Percentiles rank a stretch among this genome's conserved stretches.
Evolutionary conservation across 2,113 vertebrate species (phyloP).

Genomic region (Mesitornis unicolor): DNA sequence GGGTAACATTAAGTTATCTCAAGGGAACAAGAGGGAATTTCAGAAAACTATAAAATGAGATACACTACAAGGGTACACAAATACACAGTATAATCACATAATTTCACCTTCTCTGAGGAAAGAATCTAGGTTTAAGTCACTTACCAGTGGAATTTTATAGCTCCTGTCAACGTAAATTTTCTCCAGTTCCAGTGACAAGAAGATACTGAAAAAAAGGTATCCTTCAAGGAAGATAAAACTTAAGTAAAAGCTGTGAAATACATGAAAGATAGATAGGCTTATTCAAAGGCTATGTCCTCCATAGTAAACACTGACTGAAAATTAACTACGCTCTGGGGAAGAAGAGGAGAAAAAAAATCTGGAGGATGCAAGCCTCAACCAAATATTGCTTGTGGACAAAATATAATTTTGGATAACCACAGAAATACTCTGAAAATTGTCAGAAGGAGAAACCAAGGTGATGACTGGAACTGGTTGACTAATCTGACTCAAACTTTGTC

Average conservation of each 20-base stretch:
- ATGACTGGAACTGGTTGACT: neutral
- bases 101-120: slow-evolving; percentile 2
- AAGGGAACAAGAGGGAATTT: slow-evolving; percentile 10
- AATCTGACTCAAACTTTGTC: neutral
- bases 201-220: neutral
- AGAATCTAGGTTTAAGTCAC: neutral
- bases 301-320: neutral
- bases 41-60: neutral
- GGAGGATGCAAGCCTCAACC: neutral
- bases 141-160: slow-evolving; percentile 16
- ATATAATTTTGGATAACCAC: neutral
- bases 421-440: neutral
- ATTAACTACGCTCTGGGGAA: neutral
- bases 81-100: neutral
- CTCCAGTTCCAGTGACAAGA: neutral
- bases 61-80: slow-evolving; percentile 35
- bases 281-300: neutral
- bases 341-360: neutral
- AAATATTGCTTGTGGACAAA: neutral
- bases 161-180: slow-evolving; percentile 28
- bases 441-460: neutral
- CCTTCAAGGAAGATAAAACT: slow-evolving; percentile 18
- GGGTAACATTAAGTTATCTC: slow-evolving; percentile 12
- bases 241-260: neutral
- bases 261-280: neutral